A percentile compares a stretch with the other conserved stretches of the same genome.
phyloP scores from a whole-genome alignment of 2,113 vertebrate species.

The Charadrius vociferus region DNA sequence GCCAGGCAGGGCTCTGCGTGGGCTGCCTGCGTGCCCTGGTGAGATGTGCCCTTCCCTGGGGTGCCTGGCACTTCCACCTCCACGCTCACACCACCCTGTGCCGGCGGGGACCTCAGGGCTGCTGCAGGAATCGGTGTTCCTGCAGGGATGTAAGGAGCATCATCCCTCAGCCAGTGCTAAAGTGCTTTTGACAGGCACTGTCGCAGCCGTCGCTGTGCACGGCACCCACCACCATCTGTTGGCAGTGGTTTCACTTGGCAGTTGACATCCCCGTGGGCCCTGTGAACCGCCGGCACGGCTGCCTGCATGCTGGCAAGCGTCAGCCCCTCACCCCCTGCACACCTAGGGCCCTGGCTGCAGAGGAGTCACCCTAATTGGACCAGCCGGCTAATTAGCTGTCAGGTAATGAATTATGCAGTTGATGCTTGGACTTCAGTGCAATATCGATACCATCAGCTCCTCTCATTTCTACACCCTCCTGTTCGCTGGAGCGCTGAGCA shows the following conservation, averaged over 20 bases:
- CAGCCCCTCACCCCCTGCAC: not conserved
- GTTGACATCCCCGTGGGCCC: not conserved
- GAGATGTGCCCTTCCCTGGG: not conserved
- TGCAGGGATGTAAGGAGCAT: not conserved
- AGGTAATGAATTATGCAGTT: not conserved
- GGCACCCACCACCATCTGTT: not conserved
- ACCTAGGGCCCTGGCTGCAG: not conserved
- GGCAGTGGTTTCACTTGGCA: not conserved
- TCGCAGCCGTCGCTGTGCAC: accelerated
- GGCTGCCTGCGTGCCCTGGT: not conserved
- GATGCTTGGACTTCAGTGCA: not conserved
- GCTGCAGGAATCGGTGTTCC: accelerated
- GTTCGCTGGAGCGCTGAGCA: not conserved
- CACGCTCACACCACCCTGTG: accelerated
- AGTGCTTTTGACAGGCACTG: not conserved
- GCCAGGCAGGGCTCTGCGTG: not conserved
- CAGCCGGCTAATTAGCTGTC: constrained; percentile 8
- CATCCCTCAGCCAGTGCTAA: accelerated
- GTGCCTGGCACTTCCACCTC: too few relatives aligned
- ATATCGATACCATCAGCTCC: not conserved
- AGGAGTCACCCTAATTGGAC: not conserved
- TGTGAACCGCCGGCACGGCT: accelerated
- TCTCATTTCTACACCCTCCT: not conserved
- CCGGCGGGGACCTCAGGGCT: accelerated
- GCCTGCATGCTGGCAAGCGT: not conserved